A percentile compares a stretch with the other conserved stretches of the same genome.
phyloP scores from a whole-genome alignment of 2,113 vertebrate species.

The Thamnophis sirtalis region DNA sequence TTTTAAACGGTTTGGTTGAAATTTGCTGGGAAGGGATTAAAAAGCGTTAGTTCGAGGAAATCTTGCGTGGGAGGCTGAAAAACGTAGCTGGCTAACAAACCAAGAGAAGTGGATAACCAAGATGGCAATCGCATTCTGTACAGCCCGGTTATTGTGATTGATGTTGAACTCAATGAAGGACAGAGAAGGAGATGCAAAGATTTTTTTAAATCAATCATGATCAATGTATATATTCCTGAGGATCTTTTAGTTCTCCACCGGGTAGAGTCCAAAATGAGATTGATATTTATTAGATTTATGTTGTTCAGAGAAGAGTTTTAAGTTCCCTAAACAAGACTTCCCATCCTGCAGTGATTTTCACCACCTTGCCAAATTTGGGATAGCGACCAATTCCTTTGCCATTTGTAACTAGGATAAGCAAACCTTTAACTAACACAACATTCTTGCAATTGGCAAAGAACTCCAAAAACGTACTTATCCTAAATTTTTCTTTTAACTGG shows the following conservation, averaged over 20 bases:
- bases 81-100: constrained; percentile 49
- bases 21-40: constrained; percentile 43
- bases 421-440: neutral
- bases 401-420: neutral
- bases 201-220: neutral
- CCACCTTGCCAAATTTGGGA: neutral
- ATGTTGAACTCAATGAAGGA: neutral
- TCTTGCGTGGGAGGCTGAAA: constrained; percentile 58
- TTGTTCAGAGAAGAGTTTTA: neutral
- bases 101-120: constrained; percentile 3
- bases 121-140: constrained; percentile 15
- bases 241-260: neutral
- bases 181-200: neutral
- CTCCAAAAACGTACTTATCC: neutral
- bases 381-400: neutral
- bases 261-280: neutral
- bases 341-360: neutral
- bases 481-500: neutral
- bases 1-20: constrained; percentile 44
- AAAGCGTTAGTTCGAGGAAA: constrained; percentile 52
- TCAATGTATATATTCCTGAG: neutral
- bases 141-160: neutral
- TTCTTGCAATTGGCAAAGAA: neutral
- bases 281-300: no score
- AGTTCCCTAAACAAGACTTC: neutral